Evolutionary conservation across 2,888 invertebrate species (phyloP), one percentile per base, ranked within the genome.

Genomic region (Drosophila anomalata): DNA sequence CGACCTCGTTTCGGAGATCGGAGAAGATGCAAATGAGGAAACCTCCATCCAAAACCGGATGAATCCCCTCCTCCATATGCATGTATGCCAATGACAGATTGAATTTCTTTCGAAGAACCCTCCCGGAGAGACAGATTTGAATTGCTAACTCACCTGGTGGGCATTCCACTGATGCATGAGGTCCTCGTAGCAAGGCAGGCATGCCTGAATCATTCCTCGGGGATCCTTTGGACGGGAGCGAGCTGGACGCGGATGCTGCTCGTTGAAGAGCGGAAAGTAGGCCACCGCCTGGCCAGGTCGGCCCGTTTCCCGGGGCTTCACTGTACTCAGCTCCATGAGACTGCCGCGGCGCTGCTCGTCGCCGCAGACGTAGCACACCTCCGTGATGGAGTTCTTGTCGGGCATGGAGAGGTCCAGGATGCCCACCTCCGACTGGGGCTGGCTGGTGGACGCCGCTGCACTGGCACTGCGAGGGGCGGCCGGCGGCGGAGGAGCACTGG

Each of bases 331-430:
- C 89, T 96, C 95, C 89, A 94, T 94, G 29, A 97, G 93, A 75
- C 96, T 96, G 75, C 97, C 97, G 62, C 96, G 94, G 78, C 95
- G 94, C 91, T 95, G 96, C 92, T 97, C 97, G 90, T 97, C 97
- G 20, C 97, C 97, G 92, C 97, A 97, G 14, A 97, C 96, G 92
- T 97, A 97, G 92, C 96, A 97, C 56, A 97, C 97, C 92, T 97
- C 97, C 22, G 96, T 97, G 81, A 96, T 94, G 12, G 97, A 96
- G 93, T 97, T 97, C 93, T 97, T 97, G 92, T 97, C 97, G 11
- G 97, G 97, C 97, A 97, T 97, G 72, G 97, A 97, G 67, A 97
- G 93, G 93, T 97, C 97, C 69, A 97, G 93, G 85, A 97, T 97
- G 90, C 96, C 96, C 41, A 96, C 95, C 85, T 96, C 96, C 46